A percentile compares a stretch with the other conserved stretches of the same genome.
phyloP scores from a whole-genome alignment of 2,113 vertebrate species.

The Platanista minor region DNA sequence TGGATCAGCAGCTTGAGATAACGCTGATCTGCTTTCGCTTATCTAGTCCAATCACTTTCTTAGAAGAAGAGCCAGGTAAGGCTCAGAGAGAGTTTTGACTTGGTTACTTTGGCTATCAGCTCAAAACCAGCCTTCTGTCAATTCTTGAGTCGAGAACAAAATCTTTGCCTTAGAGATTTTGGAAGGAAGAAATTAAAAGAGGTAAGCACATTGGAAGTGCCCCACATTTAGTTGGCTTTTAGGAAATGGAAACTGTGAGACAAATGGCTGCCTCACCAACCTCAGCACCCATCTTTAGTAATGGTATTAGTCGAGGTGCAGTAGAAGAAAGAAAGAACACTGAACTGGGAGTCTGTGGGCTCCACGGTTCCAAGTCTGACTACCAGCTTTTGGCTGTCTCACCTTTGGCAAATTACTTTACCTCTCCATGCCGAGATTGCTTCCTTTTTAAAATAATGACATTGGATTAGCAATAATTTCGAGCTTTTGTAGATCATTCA shows the following conservation, averaged over 20 bases:
- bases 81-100: background rate
- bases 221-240: background rate
- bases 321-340: background rate
- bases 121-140: background rate
- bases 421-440: background rate
- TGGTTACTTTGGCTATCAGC: background rate
- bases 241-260: background rate
- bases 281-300: too few species aligned
- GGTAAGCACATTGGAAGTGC: background rate
- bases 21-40: background rate
- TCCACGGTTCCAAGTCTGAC: background rate
- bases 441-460: background rate
- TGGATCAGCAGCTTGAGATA: background rate
- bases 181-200: background rate
- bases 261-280: background rate
- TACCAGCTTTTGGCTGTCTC: background rate
- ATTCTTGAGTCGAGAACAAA: background rate
- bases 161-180: background rate
- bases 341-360: too few species aligned
- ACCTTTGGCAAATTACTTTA: background rate
- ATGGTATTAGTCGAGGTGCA: background rate
- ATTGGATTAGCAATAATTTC: background rate
- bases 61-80: background rate
- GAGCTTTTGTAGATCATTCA: background rate
- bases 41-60: background rate